Evolutionary conservation across 2,113 vertebrate species (phyloP).

Genomic region (Tragelaphus strepsiceros): DNA sequence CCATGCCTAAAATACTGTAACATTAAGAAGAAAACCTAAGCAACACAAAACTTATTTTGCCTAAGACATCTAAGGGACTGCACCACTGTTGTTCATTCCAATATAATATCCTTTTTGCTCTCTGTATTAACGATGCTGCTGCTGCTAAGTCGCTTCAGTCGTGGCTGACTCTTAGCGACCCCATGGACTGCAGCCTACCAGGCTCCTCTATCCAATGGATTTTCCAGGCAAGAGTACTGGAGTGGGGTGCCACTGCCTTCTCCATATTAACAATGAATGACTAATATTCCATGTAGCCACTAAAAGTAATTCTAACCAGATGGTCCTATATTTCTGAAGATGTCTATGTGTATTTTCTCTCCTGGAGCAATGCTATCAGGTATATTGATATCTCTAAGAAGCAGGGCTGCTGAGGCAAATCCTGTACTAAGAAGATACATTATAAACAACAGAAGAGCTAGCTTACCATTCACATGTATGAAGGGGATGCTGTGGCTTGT

Average conservation of each 20-base stretch:
- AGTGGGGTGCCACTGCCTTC: neutral
- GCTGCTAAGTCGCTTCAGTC: neutral
- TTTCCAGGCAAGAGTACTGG: neutral
- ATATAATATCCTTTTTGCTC: neutral
- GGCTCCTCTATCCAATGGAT: neutral
- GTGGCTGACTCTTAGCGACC: neutral
- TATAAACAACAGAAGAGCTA: neutral
- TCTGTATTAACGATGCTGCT: neutral
- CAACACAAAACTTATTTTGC: neutral
- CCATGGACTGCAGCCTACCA: neutral
- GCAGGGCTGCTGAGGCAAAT: neutral
- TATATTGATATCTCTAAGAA: neutral
- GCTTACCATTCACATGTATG: neutral
- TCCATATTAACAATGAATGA: neutral
- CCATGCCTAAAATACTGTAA: neutral
- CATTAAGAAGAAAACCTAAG: neutral
- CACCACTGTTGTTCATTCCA: neutral
- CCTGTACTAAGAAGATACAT: neutral
- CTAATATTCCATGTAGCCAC: neutral
- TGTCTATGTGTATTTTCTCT: neutral
- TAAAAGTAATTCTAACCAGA: slow-evolving; percentile 18
- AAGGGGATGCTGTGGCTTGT: neutral
- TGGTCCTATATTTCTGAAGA: neutral
- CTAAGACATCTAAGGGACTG: neutral
- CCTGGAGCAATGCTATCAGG: neutral